These are phyloP conservation scores for Nibea albiflora DNA, from an alignment of 2,113 vertebrate species.

Conservation along the genomic window DNA sequence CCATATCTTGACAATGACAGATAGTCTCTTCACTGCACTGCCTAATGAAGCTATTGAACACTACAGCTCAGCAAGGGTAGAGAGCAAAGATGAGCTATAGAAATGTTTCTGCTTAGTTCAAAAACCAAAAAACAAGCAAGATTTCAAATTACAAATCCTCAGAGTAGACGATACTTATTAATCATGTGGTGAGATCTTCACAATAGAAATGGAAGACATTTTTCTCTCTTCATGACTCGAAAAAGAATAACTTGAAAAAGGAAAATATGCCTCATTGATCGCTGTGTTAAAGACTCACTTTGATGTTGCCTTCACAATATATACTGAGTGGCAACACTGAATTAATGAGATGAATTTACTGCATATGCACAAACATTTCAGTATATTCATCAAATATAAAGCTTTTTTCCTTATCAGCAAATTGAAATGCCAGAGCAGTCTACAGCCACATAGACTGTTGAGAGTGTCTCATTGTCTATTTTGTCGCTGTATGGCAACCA, in stretches of 20 bases:
- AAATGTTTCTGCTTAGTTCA: conserved; percentile 58
- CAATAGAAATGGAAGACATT: conserved; percentile 16
- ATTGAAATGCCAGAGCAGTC: conserved; percentile 30
- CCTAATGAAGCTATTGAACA: conserved; percentile 81
- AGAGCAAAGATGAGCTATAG: conserved; percentile 60
- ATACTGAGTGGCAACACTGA: background rate
- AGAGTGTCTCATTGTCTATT: conserved; percentile 41
- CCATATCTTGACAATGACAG: conserved; percentile 84
- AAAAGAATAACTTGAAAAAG: conserved; percentile 6
- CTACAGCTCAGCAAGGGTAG: conserved; percentile 73
- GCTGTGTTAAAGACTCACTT: conserved; percentile 19
- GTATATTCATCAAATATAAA: conserved; percentile 7
- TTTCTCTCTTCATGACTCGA: background rate
- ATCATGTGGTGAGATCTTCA: conserved; percentile 29
- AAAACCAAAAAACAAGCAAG: conserved; percentile 66
- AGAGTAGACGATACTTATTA: conserved; percentile 35
- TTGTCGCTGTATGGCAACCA: conserved; percentile 20
- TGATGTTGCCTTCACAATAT: conserved; percentile 6
- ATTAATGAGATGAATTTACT: conserved; percentile 22
- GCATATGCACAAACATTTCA: conserved; percentile 14
- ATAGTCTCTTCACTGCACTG: conserved; percentile 77
- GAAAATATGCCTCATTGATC: conserved; percentile 11
- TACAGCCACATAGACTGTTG: background rate
- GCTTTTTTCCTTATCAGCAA: conserved; percentile 6
- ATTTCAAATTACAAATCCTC: conserved; percentile 37